These are phyloP conservation scores for Ptyas mucosa DNA, from an alignment of 2,113 vertebrate genomes.

Conservation along the genomic window DNA sequence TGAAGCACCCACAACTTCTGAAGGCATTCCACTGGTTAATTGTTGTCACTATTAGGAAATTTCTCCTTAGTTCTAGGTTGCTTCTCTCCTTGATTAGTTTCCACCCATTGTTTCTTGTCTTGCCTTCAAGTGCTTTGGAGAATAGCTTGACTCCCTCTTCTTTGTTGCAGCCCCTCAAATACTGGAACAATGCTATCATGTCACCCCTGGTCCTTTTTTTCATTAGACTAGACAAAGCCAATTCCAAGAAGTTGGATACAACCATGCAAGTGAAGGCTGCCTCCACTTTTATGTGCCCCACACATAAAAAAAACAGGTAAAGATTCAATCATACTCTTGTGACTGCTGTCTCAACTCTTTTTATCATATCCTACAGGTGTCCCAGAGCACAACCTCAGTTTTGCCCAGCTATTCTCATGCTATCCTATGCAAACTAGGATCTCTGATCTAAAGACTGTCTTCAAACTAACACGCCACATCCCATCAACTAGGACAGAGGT, in stretches of 20 bases:
- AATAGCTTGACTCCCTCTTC: background rate
- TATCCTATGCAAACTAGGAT: background rate
- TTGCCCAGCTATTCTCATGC: background rate
- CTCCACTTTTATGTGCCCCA: background rate
- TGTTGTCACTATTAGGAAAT: no score
- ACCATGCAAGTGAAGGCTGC: background rate
- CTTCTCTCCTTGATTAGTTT: no score
- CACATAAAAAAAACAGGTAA: background rate
- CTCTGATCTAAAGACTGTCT: background rate
- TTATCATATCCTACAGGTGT: background rate
- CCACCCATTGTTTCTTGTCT: background rate
- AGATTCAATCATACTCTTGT: background rate
- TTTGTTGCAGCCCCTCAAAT: background rate
- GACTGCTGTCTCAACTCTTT: background rate
- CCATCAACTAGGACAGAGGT: background rate
- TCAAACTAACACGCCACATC: background rate
- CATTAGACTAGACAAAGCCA: no score
- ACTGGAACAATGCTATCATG: no score
- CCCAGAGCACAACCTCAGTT: no score
- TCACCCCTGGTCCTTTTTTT: no score
- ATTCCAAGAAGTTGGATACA: background rate
- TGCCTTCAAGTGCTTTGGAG: background rate
- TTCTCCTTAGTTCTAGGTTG: no score
- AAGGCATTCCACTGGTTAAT: no score
- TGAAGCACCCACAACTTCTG: no score